phyloP scores from a whole-genome alignment of 2,113 vertebrate genomes.

The Uria aalge region DNA sequence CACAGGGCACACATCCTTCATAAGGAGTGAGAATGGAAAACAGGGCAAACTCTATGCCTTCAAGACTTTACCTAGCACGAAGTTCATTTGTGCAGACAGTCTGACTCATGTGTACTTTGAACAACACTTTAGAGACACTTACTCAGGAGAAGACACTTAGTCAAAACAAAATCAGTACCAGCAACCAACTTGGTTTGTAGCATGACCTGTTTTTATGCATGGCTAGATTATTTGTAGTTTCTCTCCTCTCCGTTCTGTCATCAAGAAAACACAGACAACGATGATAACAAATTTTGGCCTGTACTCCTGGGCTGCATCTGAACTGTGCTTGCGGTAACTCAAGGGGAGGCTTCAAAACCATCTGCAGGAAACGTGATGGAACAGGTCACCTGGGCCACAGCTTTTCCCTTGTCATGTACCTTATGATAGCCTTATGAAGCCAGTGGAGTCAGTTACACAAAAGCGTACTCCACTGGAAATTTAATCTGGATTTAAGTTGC shows the following conservation, averaged over 20 bases:
- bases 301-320: neutral
- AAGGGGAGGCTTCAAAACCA: neutral
- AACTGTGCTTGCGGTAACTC: neutral
- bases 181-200: neutral
- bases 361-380: neutral
- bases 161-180: neutral
- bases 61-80: neutral
- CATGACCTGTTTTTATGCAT: neutral
- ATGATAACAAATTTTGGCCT: neutral
- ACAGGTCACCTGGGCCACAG: neutral
- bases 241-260: neutral
- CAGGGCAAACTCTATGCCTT: neutral
- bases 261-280: neutral
- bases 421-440: neutral
- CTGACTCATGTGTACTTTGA: neutral
- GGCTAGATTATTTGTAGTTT: neutral
- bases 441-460: neutral
- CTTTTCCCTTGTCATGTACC: neutral
- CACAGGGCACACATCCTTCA: neutral
- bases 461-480: neutral
- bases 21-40: neutral
- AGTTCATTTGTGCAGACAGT: neutral
- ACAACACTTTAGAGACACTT: neutral
- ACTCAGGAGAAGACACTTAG: neutral
- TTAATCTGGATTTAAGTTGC: conserved; percentile 39